A percentile compares a stretch with the other conserved stretches of the same genome.
Conservation (phyloP, 2,888 invertebrate genomes). For the Nomada goodeniana region DNA sequence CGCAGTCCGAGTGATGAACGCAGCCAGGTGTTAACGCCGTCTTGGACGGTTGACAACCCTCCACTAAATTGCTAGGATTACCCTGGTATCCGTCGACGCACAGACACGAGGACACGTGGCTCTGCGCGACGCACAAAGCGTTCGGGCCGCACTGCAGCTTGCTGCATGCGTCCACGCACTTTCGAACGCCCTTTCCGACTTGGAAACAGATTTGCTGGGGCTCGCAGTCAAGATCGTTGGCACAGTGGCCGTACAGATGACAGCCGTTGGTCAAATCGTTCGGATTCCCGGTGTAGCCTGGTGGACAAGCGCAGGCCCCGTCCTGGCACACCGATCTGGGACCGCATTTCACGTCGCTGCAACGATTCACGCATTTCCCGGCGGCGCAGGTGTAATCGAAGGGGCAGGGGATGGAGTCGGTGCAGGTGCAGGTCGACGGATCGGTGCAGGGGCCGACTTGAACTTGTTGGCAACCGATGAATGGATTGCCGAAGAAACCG, state of each 20-base stretch:
- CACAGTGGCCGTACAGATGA: conserved; percentile 90
- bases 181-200: conserved; percentile 90
- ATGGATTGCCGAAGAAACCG: conserved; percentile 94
- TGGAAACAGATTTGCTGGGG: conserved; percentile 95
- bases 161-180: conserved; percentile 94
- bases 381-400: conserved; percentile 90
- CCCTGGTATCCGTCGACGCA: conserved; percentile 93
- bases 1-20: conserved; percentile 90
- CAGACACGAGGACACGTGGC: conserved; percentile 94
- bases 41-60: conserved; percentile 91
- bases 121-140: conserved; percentile 93
- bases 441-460: conserved; percentile 90
- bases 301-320: conserved; percentile 92
- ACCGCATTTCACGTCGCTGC: conserved; percentile 91
- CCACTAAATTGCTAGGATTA: conserved; percentile 91
- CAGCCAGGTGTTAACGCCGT: conserved; percentile 86
- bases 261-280: conserved; percentile 90
- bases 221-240: conserved; percentile 92
- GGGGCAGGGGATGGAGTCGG: conserved; percentile 90
- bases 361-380: conserved; percentile 91
- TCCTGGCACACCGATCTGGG: conserved; percentile 92
- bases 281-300: conserved; percentile 91
- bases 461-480: conserved; percentile 91
- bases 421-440: conserved; percentile 89
- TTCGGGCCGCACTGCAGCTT: conserved; percentile 96